Evolutionary conservation across 2,113 vertebrate genomes (phyloP).

Genomic region (Sinocyclocheilus anophthalmus): DNA sequence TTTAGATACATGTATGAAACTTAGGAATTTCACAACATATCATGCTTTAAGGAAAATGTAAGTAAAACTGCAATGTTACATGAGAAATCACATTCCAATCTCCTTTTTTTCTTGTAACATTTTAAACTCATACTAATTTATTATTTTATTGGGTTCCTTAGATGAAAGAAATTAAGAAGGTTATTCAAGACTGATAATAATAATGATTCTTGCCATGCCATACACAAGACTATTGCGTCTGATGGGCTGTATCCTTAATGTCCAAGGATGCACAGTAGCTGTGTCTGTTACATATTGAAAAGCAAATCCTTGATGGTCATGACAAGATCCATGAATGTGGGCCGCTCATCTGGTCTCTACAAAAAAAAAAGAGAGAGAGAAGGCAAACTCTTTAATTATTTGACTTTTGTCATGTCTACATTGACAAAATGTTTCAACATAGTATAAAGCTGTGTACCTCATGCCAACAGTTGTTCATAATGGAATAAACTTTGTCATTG

Average conservation of each 20-base stretch:
- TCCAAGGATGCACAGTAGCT: background rate
- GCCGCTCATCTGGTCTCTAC: constrained; percentile 92
- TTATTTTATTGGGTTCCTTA: constrained; percentile 2
- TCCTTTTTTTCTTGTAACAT: background rate
- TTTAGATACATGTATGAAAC: background rate
- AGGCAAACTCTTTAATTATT: background rate
- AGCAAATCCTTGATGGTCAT: constrained; percentile 82
- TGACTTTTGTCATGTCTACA: background rate
- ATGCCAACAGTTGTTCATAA: constrained; percentile 92
- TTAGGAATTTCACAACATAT: background rate
- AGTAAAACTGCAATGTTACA: background rate
- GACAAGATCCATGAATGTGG: constrained; percentile 82
- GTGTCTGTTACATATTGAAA: constrained; percentile 76
- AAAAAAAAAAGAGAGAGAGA: constrained; percentile 45
- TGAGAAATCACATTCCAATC: background rate
- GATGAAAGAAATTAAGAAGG: background rate
- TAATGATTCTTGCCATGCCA: background rate
- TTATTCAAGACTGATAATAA: background rate
- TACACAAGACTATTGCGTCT: background rate
- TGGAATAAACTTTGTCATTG: constrained; percentile 84
- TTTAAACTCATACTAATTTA: background rate
- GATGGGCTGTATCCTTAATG: background rate
- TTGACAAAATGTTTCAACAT: background rate
- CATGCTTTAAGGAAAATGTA: background rate
- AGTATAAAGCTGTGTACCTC: constrained; percentile 73